Evolutionary conservation across 2,797 vertebrate species (phyloP).

Genomic region (Dendrocincla fuliginosa): DNA sequence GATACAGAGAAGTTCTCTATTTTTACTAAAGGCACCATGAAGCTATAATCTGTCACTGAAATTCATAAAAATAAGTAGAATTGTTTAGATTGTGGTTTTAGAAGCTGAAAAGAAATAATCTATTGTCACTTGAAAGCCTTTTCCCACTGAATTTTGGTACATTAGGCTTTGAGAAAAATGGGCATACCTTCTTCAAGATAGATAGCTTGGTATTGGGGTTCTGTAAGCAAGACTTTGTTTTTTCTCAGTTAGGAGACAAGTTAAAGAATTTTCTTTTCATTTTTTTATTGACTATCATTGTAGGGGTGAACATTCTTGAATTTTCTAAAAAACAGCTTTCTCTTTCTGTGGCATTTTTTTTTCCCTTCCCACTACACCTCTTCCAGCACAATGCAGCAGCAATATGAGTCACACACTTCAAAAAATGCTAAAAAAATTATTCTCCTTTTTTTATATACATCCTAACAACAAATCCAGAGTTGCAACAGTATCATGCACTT

Average conservation of each 20-base stretch:
- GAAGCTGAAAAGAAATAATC: background rate
- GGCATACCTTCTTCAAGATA: background rate
- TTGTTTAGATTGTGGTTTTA: background rate
- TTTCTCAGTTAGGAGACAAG: background rate
- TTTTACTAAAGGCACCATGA: background rate
- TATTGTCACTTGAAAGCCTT: background rate
- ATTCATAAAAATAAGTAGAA: background rate
- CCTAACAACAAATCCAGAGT: background rate
- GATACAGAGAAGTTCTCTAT: background rate
- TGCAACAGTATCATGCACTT: background rate
- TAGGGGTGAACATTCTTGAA: background rate
- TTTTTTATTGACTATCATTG: background rate
- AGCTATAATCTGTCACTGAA: background rate
- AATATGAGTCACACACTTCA: background rate
- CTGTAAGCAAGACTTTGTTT: rapidly evolving
- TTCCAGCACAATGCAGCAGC: background rate
- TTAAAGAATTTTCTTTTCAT: background rate
- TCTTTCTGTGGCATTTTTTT: background rate
- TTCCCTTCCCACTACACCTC: rapidly evolving
- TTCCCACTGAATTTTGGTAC: background rate
- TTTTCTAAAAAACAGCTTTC: background rate
- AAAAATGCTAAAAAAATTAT: background rate
- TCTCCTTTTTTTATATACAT: background rate
- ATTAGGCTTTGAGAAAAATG: background rate
- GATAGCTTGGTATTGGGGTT: background rate